These are phyloP conservation scores for Andrena trimmerana DNA, from an alignment of 2,888 invertebrate species.

Conservation along the genomic window DNA sequence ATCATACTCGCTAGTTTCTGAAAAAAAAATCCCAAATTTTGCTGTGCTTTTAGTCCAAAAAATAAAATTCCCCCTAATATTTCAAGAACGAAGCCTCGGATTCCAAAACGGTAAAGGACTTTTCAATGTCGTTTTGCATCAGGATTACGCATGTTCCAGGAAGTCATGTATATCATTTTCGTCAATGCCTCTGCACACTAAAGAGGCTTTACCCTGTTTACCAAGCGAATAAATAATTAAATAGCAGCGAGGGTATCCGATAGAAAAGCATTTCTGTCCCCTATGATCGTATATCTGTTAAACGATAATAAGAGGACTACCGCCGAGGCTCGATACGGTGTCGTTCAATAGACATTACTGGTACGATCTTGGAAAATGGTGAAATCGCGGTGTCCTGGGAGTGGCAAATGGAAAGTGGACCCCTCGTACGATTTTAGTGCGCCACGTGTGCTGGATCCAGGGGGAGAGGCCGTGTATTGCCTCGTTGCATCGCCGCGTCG, in stretches of 20 bases:
- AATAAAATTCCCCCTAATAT: too few species aligned
- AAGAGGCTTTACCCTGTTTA: too few species aligned
- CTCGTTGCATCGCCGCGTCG: conserved; percentile 54
- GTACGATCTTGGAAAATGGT: conserved; percentile 62
- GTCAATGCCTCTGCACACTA: too few species aligned
- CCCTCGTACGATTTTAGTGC: conserved; percentile 80
- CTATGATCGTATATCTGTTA: conserved; percentile 44
- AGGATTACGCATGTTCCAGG: too few species aligned
- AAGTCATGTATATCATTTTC: too few species aligned
- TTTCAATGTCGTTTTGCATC: too few species aligned
- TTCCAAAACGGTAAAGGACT: too few species aligned
- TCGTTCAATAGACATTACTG: conserved; percentile 56
- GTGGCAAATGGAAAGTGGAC: conserved; percentile 81
- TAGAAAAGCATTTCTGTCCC: not conserved
- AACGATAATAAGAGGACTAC: conserved; percentile 51
- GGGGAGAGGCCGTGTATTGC: conserved; percentile 59
- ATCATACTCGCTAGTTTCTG: too few species aligned
- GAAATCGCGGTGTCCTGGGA: conserved; percentile 47
- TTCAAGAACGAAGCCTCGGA: too few species aligned
- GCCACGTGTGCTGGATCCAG: conserved; percentile 74
- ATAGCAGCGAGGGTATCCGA: not conserved
- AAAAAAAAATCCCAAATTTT: too few species aligned
- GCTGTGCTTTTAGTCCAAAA: too few species aligned
- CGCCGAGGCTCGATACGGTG: conserved; percentile 18
- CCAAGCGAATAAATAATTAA: too few species aligned